Conservation (phyloP, 2,888 invertebrate genomes). For the Athetis lepigone region DNA sequence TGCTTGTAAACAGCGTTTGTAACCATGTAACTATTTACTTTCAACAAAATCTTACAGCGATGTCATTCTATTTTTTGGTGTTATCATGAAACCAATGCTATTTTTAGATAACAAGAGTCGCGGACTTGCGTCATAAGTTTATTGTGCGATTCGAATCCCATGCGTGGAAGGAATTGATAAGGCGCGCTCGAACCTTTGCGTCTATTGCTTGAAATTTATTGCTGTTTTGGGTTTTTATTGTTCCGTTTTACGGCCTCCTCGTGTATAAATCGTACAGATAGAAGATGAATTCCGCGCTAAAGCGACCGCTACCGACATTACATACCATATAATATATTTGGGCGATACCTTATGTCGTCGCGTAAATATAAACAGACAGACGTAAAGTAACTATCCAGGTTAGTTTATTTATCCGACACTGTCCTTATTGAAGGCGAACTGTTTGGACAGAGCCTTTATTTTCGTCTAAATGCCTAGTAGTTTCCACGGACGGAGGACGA, state of each 20-base stretch:
- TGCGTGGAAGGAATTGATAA: slow-evolving; percentile 90
- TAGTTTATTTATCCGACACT: slow-evolving; percentile 60
- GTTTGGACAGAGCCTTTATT: slow-evolving; percentile 68
- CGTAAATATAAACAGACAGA: slow-evolving; percentile 64
- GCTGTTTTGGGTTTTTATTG: slow-evolving; percentile 91
- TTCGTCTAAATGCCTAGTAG: slow-evolving; percentile 72
- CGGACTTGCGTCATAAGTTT: slow-evolving; percentile 87
- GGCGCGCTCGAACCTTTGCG: slow-evolving; percentile 89
- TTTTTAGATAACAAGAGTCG: slow-evolving; percentile 60
- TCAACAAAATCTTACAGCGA: slow-evolving; percentile 61
- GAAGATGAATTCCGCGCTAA: slow-evolving; percentile 88
- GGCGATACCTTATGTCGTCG: slow-evolving; percentile 75
- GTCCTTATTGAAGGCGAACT: slow-evolving; percentile 59
- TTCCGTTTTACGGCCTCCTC: slow-evolving; percentile 91
- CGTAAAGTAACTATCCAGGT: slow-evolving; percentile 59
- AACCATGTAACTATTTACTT: slow-evolving; percentile 66
- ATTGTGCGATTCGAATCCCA: slow-evolving; percentile 85
- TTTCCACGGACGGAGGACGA: slow-evolving; percentile 73
- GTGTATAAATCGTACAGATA: slow-evolving; percentile 90
- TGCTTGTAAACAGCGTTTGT: slow-evolving; percentile 87
- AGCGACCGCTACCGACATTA: slow-evolving; percentile 83
- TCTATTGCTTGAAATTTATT: slow-evolving; percentile 91
- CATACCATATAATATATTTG: slow-evolving; percentile 81
- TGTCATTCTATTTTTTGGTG: slow-evolving; percentile 43
- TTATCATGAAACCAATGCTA: slow-evolving; percentile 38